Base-by-base conservation (phyloP, 2,797 vertebrate genomes). In the Alca torda region DNA sequence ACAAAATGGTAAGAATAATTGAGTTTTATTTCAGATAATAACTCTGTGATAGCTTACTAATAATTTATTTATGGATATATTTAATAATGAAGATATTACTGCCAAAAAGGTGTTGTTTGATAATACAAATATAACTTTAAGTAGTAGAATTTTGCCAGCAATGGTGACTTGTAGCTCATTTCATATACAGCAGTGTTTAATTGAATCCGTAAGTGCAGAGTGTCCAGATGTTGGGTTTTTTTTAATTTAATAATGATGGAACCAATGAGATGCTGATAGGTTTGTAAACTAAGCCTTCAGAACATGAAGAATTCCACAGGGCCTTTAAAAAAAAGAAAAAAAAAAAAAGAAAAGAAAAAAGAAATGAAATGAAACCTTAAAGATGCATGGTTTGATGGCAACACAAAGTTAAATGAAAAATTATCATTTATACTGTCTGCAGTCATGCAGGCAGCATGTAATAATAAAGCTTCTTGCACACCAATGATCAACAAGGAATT, bases 281-380 rank as follows among this genome's bases (percentile, higher is more conserved):
- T 97, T 98, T 98, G 97, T 97, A 98, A 98, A 98, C 96, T 97
- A 98, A 98, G 97, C 89, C 97, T 97, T 98, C 98, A 97, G 96
- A 98, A 98, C 95, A 98, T 96, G 98, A 81, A 96, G 98, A 97
- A 97, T 97, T 98, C 98, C 98, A 98, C 97, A 95, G 97, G 97
- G 98, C 98, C 98, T 98, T 98, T 70, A 97, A 98, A 97, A 97
- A 93, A 93, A 93, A 91, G 75, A 91, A 69, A 53, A 84, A 92
- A 94, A 21, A 19, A 57, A 93, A 68, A 67, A 81, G 28, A 94
- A 90, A 39, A 72, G 59, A 88, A 83, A 89, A 84, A 90, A 57
- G 63, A 97, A 96, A 95, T 61, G 67, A 97, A 97, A 98, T 96
- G 84, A 97, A 96, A 96, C 80, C 63, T 95, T 95, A 95, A 37